A percentile compares a stretch with the other conserved stretches of the same genome.
These are phyloP conservation scores for Caloenas nicobarica DNA, from an alignment of 2,113 vertebrate genomes.

Conservation along the genomic window DNA sequence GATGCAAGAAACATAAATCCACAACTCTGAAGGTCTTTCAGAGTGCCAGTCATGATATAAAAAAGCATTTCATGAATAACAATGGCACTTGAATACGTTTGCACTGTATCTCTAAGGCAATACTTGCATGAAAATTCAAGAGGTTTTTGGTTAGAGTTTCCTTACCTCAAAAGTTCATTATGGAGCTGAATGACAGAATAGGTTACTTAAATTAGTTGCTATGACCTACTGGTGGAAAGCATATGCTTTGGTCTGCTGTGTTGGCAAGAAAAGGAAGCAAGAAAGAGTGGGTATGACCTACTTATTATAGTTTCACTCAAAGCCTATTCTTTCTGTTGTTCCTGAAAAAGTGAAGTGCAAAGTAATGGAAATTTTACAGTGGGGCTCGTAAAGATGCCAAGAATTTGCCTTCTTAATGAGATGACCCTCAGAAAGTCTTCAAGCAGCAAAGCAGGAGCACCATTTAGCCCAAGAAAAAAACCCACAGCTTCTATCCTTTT, in stretches of 20 bases:
- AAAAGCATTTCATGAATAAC: background rate
- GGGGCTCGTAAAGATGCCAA: background rate
- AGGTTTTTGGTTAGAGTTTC: background rate
- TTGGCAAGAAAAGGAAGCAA: background rate
- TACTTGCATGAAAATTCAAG: background rate
- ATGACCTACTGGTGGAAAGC: background rate
- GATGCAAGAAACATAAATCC: background rate
- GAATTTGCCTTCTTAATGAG: background rate
- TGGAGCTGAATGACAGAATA: background rate
- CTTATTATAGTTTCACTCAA: background rate
- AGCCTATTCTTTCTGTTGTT: background rate
- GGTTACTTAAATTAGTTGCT: background rate
- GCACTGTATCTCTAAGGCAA: background rate
- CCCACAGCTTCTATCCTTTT: background rate
- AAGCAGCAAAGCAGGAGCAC: background rate
- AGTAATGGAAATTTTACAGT: background rate
- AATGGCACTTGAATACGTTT: background rate
- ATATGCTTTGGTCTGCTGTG: background rate
- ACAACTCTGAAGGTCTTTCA: background rate
- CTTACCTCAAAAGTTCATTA: background rate
- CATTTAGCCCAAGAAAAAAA: background rate
- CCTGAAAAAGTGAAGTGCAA: background rate
- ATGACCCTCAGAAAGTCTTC: background rate
- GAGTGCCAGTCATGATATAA: background rate
- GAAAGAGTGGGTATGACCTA: background rate